Evolutionary conservation across 2,113 vertebrate genomes (phyloP).

Genomic region (Rattus norvegicus): DNA sequence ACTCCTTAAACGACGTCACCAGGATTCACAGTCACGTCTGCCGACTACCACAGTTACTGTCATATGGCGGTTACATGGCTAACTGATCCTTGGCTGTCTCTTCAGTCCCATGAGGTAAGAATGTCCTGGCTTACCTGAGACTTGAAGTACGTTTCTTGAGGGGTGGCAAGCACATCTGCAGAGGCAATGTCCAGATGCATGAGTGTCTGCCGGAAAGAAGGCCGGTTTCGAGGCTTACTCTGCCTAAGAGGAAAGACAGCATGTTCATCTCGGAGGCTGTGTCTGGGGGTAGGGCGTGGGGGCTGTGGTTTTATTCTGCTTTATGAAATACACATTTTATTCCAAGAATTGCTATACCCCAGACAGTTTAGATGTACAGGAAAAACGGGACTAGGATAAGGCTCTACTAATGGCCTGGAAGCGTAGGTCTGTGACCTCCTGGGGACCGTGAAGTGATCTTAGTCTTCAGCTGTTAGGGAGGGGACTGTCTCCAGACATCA

Average conservation of each 20-base stretch:
- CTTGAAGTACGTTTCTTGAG: constrained; percentile 99
- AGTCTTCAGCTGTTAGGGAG: neutral
- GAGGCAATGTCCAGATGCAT: constrained; percentile 98
- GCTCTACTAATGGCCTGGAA: neutral
- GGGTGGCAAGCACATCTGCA: constrained; percentile 95
- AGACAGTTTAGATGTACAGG: neutral
- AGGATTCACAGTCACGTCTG: neutral
- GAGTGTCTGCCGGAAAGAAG: constrained; percentile 98
- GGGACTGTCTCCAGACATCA: neutral
- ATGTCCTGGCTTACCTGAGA: constrained; percentile 91
- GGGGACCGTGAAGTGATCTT: neutral
- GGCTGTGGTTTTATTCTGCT: neutral
- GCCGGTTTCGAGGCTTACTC: constrained; percentile 97
- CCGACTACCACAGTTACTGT: neutral
- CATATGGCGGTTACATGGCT: neutral
- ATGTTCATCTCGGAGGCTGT: neutral
- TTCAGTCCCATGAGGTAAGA: neutral
- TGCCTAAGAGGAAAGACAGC: constrained; percentile 88
- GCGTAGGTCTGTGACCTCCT: neutral
- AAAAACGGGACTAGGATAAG: neutral
- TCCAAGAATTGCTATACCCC: neutral
- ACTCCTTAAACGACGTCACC: neutral
- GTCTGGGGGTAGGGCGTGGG: neutral
- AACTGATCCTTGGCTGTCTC: neutral
- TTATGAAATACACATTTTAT: constrained; percentile 1